Conservation (phyloP, 2,888 invertebrate species). For the Zaprionus lineosus region DNA sequence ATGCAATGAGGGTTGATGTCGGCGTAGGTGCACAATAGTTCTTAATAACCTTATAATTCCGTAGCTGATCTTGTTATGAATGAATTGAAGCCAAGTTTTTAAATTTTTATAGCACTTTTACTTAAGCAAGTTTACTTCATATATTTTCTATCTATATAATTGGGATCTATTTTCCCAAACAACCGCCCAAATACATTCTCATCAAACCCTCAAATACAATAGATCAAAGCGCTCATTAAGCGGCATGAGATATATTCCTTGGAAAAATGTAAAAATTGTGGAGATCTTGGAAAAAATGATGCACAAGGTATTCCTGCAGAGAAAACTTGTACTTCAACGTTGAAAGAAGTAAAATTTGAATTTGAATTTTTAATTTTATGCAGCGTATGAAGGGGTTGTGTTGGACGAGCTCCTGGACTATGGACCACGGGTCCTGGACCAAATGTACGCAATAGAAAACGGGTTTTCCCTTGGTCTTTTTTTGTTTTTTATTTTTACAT, state of each 20-base stretch:
- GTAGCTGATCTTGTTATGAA: constrained; percentile 14
- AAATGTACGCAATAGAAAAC: constrained; percentile 47
- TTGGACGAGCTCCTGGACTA: constrained; percentile 20
- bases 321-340: constrained; percentile 32
- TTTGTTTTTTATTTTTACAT: constrained; percentile 5
- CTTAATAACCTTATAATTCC: neutral
- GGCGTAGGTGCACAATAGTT: neutral
- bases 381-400: constrained; percentile 42
- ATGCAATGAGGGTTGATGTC: neutral
- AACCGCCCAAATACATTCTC: constrained; percentile 23
- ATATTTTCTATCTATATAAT: too few species aligned
- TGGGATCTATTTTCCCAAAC: constrained; percentile 43
- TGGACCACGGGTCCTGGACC: constrained; percentile 30
- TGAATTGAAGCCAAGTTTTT: too few species aligned
- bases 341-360: constrained; percentile 52
- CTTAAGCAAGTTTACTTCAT: too few species aligned
- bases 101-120: too few species aligned
- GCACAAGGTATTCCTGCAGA: constrained; percentile 35
- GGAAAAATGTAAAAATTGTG: constrained; percentile 34
- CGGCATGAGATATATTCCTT: constrained; percentile 57
- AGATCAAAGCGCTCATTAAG: constrained; percentile 40
- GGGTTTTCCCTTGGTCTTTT: constrained; percentile 57
- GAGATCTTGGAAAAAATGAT: constrained; percentile 22
- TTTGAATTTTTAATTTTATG: constrained; percentile 31
- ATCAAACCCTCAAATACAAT: constrained; percentile 32